Conservation (phyloP, 2,113 vertebrate species). For the Python bivittatus region DNA sequence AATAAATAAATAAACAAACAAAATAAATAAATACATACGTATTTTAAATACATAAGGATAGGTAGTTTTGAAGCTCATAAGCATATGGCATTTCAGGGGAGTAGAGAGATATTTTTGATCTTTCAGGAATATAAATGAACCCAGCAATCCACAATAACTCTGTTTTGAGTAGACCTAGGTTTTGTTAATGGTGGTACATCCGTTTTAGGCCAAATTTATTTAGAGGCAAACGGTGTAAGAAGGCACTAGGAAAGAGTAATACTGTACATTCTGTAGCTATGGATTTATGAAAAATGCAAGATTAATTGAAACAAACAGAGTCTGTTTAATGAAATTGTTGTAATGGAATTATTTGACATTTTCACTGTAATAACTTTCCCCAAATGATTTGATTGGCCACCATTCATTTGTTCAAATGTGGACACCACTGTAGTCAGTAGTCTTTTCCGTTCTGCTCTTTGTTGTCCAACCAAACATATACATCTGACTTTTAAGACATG, state of each 20-base stretch:
- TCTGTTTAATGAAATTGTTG: slow-evolving; percentile 42
- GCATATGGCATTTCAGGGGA: neutral
- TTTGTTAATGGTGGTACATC: slow-evolving; percentile 62
- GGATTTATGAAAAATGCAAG: slow-evolving; percentile 71
- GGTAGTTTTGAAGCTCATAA: slow-evolving; percentile 19
- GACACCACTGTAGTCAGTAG: neutral
- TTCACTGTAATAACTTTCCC: slow-evolving; percentile 42
- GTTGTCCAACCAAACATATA: neutral
- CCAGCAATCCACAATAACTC: slow-evolving; percentile 66
- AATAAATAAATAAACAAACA: no score
- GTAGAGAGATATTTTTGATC: slow-evolving; percentile 57
- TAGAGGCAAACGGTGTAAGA: slow-evolving; percentile 64
- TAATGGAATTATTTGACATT: slow-evolving; percentile 66
- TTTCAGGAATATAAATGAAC: slow-evolving; percentile 59
- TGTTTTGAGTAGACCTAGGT: slow-evolving; percentile 60
- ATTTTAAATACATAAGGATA: slow-evolving; percentile 40
- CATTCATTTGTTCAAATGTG: slow-evolving; percentile 47
- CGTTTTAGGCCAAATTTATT: slow-evolving; percentile 64
- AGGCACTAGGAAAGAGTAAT: slow-evolving; percentile 66
- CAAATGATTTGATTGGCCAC: slow-evolving; percentile 59
- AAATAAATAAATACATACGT: neutral
- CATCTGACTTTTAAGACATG: neutral
- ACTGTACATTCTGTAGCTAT: slow-evolving; percentile 59
- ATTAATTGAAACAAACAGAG: slow-evolving; percentile 68
- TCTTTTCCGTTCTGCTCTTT: neutral